Evolutionary conservation across 2,113 vertebrate genomes (phyloP), one percentile per base, ranked within the genome.

Genomic region (Trochalopteron elliotii): DNA sequence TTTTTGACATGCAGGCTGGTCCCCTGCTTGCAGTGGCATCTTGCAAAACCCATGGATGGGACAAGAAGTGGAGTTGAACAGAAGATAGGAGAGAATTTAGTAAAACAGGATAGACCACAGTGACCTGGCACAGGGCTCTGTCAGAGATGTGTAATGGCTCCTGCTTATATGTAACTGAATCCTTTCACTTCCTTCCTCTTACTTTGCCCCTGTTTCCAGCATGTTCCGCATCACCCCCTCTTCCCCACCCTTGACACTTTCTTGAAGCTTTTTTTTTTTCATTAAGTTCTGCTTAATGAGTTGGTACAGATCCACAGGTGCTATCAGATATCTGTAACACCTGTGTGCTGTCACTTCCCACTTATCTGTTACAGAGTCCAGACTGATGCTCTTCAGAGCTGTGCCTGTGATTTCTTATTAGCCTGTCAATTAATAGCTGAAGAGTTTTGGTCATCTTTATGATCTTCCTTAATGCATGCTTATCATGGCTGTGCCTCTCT

Each of bases 281-380:
- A 21, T 45, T 45, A 45, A 45, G 45, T 14, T 30, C 65, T 71
- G 21, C 40, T 84, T 82, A 63, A 10, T 70, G 19, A 42, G 11
- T 55, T 77, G 63, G 7, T n/a, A 2, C 39, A 67, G 78, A 45
- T 50, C 28, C 39, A 35, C 22, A 83, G 63, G 19, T 0, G 0
- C 15, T 25, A 12, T 65, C 37, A 40, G 35, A 7, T 83, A 18
- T 4, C 37, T 4, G 0, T 83, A 27, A 35, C 7, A 15, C 11
- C 31, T 0, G 0, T 14, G 19, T n/a, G 23, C 39, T 56, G 33
- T 55, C 40, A 28, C 20, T 82, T 83, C 8, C 9, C 2, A 10
- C 9, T 68, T 77, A 65, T 17, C 61, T 76, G 15, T 85, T 60
- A 45, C 4, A 11, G 37, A 68, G 57, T 47, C 76, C 60, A 74